These are phyloP conservation scores for Kryptolebias ocellatus DNA, from an alignment of 2,797 vertebrate species.

Conservation along the genomic window DNA sequence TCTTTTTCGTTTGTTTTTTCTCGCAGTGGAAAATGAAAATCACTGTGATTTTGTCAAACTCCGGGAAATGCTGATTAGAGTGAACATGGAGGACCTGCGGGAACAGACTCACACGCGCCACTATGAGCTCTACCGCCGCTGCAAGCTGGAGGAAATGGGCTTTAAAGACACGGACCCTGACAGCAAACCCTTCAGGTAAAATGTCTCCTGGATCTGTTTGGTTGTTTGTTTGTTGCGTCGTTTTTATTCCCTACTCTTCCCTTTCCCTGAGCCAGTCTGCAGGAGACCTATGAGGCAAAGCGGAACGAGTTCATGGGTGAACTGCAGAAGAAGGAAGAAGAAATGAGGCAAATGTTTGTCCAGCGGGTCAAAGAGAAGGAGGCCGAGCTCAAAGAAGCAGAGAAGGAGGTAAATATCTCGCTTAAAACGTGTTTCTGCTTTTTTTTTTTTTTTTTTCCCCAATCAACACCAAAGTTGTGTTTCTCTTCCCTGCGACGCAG, in stretches of 20 bases:
- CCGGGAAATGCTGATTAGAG: slow-evolving; percentile 96
- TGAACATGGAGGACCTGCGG: slow-evolving; percentile 99
- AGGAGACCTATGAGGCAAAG: slow-evolving; percentile 98
- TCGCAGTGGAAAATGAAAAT: slow-evolving; percentile 95
- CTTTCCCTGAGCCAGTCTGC: slow-evolving; percentile 83
- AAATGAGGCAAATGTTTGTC: slow-evolving; percentile 99
- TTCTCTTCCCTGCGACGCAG: slow-evolving; percentile 65
- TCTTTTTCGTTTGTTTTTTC: slow-evolving; percentile 32
- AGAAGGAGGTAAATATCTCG: slow-evolving; percentile 89
- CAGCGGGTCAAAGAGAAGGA: slow-evolving; percentile 99
- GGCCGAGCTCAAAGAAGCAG: slow-evolving; percentile 96
- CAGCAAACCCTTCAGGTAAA: slow-evolving; percentile 97
- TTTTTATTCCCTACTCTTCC: background rate
- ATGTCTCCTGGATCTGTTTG: background rate
- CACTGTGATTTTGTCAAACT: slow-evolving; percentile 99
- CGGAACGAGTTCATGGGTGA: slow-evolving; percentile 98
- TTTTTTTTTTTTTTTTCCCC: background rate
- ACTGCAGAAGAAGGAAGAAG: slow-evolving; percentile 98
- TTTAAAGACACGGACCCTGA: slow-evolving; percentile 98
- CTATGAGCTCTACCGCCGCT: slow-evolving; percentile 97
- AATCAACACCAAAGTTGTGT: background rate
- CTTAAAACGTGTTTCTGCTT: background rate
- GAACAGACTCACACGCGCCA: slow-evolving; percentile 97
- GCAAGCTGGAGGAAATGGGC: slow-evolving; percentile 99
- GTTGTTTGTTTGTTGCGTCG: background rate